A percentile compares a stretch with the other conserved stretches of the same genome.
phyloP scores from a whole-genome alignment of 2,797 vertebrate genomes.

The Cyprinodon diabolis region DNA sequence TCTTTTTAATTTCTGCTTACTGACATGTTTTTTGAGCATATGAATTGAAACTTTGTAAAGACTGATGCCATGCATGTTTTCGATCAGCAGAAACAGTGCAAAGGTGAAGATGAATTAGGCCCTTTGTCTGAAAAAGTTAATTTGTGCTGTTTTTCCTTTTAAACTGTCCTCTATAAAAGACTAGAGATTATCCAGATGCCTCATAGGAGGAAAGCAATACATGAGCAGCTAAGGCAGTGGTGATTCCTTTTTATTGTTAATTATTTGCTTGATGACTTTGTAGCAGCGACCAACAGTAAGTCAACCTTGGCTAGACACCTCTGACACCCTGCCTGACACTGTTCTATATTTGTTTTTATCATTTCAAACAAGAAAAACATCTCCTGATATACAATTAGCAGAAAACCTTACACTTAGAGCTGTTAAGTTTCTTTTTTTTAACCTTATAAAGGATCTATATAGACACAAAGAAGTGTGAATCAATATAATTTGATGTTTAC shows the following conservation, averaged over 20 bases:
- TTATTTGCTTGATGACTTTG: slow-evolving; percentile 55
- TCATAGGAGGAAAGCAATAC: slow-evolving; percentile 32
- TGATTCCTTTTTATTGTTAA: slow-evolving; percentile 34
- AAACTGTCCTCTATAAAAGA: not conserved
- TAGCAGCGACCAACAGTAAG: slow-evolving; percentile 29
- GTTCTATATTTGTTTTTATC: not conserved
- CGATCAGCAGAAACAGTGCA: slow-evolving; percentile 38
- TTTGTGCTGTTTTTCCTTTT: not conserved
- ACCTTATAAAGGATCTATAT: slow-evolving; percentile 8
- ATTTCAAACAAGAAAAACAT: slow-evolving; percentile 33
- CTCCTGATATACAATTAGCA: slow-evolving; percentile 51
- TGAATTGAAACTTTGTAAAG: slow-evolving; percentile 45
- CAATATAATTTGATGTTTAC: slow-evolving; percentile 31
- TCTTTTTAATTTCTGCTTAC: slow-evolving; percentile 31
- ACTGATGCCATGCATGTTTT: slow-evolving; percentile 27
- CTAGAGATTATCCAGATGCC: slow-evolving; percentile 1
- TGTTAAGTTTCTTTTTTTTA: slow-evolving; percentile 50
- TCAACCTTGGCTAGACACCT: slow-evolving; percentile 14
- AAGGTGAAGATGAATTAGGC: slow-evolving; percentile 17
- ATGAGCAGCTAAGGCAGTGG: slow-evolving; percentile 40
- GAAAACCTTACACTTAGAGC: slow-evolving; percentile 41
- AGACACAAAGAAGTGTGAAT: slow-evolving; percentile 31
- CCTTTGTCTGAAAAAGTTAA: not conserved
- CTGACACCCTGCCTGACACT: slow-evolving; percentile 15
- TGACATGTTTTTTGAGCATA: slow-evolving; percentile 14